phyloP scores from a whole-genome alignment of 2,113 vertebrate species.

The Edolisoma coerulescens region DNA sequence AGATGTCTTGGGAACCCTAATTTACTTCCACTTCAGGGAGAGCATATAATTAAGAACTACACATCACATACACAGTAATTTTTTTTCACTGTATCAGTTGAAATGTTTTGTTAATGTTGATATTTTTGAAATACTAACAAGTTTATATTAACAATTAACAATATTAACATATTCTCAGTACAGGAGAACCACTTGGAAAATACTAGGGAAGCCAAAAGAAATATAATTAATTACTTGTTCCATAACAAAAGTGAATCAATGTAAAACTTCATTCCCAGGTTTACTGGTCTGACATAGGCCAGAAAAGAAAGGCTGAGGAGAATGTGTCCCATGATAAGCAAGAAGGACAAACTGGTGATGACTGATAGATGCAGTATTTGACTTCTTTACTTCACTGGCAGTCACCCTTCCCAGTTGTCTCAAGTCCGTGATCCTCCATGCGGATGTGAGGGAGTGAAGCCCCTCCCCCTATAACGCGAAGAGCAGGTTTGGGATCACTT shows the following conservation, averaged over 20 bases:
- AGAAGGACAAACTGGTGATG: background rate
- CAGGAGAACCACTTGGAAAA: background rate
- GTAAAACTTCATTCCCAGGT: background rate
- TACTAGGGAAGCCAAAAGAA: background rate
- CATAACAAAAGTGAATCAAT: background rate
- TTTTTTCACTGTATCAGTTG: background rate
- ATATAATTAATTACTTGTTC: background rate
- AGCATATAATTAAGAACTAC: background rate
- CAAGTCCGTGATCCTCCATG: background rate
- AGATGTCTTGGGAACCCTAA: background rate
- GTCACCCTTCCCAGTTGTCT: background rate
- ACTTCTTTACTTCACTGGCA: background rate
- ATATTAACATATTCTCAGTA: background rate
- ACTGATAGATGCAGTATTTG: background rate
- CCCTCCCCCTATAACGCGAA: background rate
- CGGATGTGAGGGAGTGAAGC: background rate
- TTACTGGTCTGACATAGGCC: background rate
- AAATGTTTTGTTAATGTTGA: background rate
- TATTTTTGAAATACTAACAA: background rate
- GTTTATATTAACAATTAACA: too few species aligned
- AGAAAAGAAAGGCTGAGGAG: background rate
- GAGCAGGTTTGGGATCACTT: background rate
- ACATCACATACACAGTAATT: rapidly evolving
- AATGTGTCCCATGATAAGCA: background rate
- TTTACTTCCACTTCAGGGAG: background rate